Percentiles rank a stretch among this genome's conserved stretches.
Conservation (phyloP, 2,797 vertebrate genomes). For the Spinibarbus caldwelli region DNA sequence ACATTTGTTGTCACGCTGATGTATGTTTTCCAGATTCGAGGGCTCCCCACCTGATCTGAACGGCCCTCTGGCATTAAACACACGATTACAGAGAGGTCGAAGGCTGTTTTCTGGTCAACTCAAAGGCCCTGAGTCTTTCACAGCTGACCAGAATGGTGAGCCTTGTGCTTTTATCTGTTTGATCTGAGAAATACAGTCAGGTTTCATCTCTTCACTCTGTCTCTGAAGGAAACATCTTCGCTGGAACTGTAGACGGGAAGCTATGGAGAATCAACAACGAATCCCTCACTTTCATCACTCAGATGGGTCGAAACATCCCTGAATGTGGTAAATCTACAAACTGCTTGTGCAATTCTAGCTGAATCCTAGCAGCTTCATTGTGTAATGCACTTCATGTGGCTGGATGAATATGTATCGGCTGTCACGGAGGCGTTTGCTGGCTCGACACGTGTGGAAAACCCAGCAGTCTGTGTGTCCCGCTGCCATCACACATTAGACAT, state of each 20-base stretch:
- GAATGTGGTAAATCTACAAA: constrained; percentile 77
- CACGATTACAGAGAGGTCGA: constrained; percentile 72
- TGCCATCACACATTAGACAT: constrained; percentile 47
- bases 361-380: background rate
- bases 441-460: too few species aligned
- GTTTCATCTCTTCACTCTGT: background rate
- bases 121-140: constrained; percentile 77
- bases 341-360: background rate
- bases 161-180: constrained; percentile 9
- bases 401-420: constrained; percentile 16
- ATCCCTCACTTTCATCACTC: constrained; percentile 75
- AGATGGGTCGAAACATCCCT: constrained; percentile 76
- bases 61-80: constrained; percentile 74
- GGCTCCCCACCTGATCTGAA: constrained; percentile 73
- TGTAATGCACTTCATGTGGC: background rate
- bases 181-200: background rate
- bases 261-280: constrained; percentile 77
- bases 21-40: constrained; percentile 66
- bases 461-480: constrained; percentile 4
- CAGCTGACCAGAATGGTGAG: constrained; percentile 73
- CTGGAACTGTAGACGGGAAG: constrained; percentile 79
- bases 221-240: constrained; percentile 76
- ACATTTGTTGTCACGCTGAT: background rate
- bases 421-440: background rate
- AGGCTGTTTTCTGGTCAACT: constrained; percentile 73